phyloP scores from a whole-genome alignment of 2,113 vertebrate genomes.

The rat (Rattus norvegicus) region DNA sequence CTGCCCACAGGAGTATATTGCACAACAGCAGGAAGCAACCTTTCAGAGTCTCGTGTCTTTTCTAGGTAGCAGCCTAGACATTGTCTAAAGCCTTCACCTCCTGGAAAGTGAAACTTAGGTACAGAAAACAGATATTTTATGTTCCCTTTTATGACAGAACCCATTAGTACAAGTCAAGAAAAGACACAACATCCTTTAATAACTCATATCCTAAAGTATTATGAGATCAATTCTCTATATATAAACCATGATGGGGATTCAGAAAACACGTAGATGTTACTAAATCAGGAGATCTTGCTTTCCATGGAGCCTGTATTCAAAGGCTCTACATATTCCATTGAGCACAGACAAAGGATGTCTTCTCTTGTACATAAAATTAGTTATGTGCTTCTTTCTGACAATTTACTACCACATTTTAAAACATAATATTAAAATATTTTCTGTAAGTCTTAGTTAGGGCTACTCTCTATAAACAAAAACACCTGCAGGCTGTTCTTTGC shows the following conservation, averaged over 20 bases:
- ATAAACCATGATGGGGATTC: neutral
- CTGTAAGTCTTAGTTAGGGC: constrained; percentile 17
- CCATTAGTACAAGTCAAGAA: neutral
- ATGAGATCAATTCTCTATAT: neutral
- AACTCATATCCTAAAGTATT: neutral
- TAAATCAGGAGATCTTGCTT: neutral
- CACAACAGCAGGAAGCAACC: neutral
- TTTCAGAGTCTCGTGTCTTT: neutral
- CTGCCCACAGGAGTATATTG: neutral
- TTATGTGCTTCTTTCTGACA: neutral
- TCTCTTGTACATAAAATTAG: neutral
- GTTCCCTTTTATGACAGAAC: constrained; percentile 2
- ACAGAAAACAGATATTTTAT: neutral
- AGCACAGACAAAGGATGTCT: neutral
- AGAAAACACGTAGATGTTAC: constrained; percentile 24
- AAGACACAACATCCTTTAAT: neutral
- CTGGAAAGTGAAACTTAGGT: neutral
- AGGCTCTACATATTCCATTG: constrained; percentile 22
- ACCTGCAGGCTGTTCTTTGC: neutral
- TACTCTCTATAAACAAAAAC: constrained; percentile 42
- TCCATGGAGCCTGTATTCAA: neutral
- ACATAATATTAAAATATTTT: constrained; percentile 59
- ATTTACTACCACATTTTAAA: constrained; percentile 50
- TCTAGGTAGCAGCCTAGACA: neutral
- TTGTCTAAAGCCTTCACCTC: neutral